Evolutionary conservation across 1,140 invertebrate species (phyloP), one percentile per base, ranked within the genome.

Genomic region (Cotesia vestalis): DNA sequence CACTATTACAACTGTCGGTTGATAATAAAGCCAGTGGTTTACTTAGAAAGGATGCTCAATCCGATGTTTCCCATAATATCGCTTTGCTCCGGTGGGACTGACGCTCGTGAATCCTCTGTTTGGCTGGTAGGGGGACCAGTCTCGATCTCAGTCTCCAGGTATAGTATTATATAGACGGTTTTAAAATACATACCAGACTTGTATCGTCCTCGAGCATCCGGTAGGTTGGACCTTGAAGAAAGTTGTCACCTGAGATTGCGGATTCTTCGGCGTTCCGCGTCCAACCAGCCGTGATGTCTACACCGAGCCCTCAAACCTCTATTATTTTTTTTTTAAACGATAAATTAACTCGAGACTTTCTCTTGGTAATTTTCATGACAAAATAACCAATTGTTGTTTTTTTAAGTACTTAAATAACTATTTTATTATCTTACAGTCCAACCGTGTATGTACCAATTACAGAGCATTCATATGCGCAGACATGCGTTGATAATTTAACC

Each of bases 221-320:
- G 63, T 38, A 51, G 63, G 63, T 66, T 57, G 70, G 60, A 61
- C 70, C 70, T 71, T 66, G 63, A 66, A 66, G 62, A 71, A 71
- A 66, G 61, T 66, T 71, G 70, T 71, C 70, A 71, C 70, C 70
- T 62, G 52, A 71, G 70, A 71, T 71, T 71, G 61, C 70, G 70
- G 70, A 71, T 71, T 62, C 64, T 66, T 66, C 70, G 36, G 53
- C 27, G 27, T 27, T 27, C 27, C 57, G 57, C 53, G 40, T 55
- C 17, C 62, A 66, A 66, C 69, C 14, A 71, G 69, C 34, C 63
- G 63, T 66, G 38, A 66, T 36, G 46, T 40, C 14, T 63, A 11
- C 11, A 17, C 27, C 40, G 40, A 46, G 11, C 40, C 40, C 40
- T 46, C 40, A 46, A 46, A 46, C 40, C 40, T 46, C 11, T 46